Evolutionary conservation across 2,888 invertebrate genomes (phyloP).

Genomic region (Chromoteleia sp.): DNA sequence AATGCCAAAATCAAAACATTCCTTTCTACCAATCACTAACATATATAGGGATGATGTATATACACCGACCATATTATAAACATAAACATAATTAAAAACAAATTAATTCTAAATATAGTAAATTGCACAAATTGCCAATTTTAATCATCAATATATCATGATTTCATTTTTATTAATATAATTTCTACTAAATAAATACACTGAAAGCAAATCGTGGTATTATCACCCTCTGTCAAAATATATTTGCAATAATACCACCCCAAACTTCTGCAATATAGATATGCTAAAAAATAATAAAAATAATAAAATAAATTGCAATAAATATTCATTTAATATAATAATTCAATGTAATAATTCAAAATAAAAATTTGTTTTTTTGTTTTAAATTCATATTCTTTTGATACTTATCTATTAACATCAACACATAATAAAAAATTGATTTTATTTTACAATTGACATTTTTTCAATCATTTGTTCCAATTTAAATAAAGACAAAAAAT

Average conservation of each 20-base stretch:
- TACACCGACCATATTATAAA: slow-evolving; percentile 1
- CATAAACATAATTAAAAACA: neutral
- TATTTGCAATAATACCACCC: slow-evolving; percentile 39
- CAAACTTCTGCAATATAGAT: neutral
- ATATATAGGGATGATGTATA: neutral
- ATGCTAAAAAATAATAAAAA: neutral
- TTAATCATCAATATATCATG: neutral
- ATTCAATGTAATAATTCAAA: neutral
- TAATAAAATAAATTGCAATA: neutral
- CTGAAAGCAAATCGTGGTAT: slow-evolving; percentile 25
- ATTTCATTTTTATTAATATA: neutral
- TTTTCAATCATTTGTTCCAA: no score
- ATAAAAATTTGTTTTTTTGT: no score
- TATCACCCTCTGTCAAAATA: slow-evolving; percentile 18
- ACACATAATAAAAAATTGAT: no score
- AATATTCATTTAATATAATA: no score
- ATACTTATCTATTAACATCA: neutral
- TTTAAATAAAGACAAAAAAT: no score
- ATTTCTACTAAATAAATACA: slow-evolving; percentile 1
- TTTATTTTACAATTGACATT: no score
- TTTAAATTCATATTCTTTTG: neutral
- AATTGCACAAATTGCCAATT: neutral
- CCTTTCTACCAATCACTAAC: neutral
- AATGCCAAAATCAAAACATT: neutral
- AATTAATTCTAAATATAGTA: neutral